Conservation (phyloP, 2,113 vertebrate genomes). For the Natator depressus region DNA sequence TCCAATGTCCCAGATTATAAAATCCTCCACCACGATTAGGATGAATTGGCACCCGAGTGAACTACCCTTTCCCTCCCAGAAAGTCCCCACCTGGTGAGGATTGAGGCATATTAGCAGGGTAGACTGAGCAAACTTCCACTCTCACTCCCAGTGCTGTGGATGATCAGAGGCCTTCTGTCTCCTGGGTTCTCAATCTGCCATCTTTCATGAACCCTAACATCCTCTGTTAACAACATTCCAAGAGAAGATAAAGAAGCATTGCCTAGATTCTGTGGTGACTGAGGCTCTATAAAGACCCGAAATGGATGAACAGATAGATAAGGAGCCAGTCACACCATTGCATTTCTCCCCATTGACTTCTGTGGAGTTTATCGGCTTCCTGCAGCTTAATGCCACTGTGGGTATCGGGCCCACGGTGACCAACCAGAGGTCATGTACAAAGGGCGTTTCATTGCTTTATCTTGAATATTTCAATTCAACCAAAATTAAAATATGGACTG, state of each 20-base stretch:
- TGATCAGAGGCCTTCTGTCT: neutral
- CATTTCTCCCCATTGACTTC: neutral
- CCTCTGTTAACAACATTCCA: conserved; percentile 13
- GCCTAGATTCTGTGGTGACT: neutral
- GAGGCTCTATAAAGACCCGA: neutral
- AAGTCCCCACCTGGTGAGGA: neutral
- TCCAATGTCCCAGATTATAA: neutral
- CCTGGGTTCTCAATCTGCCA: neutral
- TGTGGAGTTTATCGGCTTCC: neutral
- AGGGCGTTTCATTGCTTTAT: neutral
- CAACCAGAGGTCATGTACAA: conserved; percentile 7
- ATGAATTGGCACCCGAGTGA: neutral
- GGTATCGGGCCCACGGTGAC: neutral
- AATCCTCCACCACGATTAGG: neutral
- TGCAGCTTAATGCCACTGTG: neutral
- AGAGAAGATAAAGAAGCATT: neutral
- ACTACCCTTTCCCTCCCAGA: neutral
- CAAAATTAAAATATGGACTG: neutral
- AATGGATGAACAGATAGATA: neutral
- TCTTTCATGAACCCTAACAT: neutral
- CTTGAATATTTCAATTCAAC: neutral
- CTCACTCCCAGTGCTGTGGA: neutral
- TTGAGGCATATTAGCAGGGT: neutral
- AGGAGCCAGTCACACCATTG: neutral
- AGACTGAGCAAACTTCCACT: neutral